Evolutionary conservation across 2,797 vertebrate species (phyloP).

Genomic region (Todus mexicanus): DNA sequence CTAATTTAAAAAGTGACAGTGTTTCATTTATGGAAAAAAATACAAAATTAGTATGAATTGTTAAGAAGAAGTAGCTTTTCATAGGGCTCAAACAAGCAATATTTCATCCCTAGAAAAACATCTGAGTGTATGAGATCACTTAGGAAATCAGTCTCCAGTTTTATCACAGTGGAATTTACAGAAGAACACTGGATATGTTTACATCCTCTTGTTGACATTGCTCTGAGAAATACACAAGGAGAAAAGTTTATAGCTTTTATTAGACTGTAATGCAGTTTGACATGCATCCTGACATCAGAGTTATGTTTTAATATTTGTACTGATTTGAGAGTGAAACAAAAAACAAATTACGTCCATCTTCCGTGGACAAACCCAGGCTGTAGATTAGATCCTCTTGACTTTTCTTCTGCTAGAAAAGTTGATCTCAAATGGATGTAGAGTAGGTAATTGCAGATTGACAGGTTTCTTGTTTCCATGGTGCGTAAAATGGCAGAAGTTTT

Average conservation of each 20-base stretch:
- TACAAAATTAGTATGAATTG: not conserved
- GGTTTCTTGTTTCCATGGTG: slow-evolving; percentile 45
- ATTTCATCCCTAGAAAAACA: not conserved
- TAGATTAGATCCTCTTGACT: not conserved
- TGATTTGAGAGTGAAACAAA: not conserved
- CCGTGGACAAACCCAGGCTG: not conserved
- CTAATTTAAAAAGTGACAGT: not conserved
- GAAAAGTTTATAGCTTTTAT: slow-evolving; percentile 20
- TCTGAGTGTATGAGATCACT: not conserved
- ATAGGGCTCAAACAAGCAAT: not conserved
- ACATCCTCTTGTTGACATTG: not conserved
- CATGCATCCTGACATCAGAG: not conserved
- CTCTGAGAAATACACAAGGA: not conserved
- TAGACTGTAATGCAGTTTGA: not conserved
- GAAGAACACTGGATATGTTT: slow-evolving; percentile 14
- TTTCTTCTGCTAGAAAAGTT: not conserved
- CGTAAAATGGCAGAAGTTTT: slow-evolving; percentile 28
- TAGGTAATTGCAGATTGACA: slow-evolving; percentile 28
- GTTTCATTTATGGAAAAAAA: not conserved
- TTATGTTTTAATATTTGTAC: slow-evolving; percentile 19
- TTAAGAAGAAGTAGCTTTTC: slow-evolving; percentile 14
- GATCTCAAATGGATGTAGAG: not conserved
- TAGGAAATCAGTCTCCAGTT: not conserved
- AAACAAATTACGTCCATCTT: not conserved
- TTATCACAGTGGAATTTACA: not conserved